A percentile compares a stretch with the other conserved stretches of the same genome.
Conservation (phyloP, 2,797 vertebrate genomes). For the Carcharodon carcharias region DNA sequence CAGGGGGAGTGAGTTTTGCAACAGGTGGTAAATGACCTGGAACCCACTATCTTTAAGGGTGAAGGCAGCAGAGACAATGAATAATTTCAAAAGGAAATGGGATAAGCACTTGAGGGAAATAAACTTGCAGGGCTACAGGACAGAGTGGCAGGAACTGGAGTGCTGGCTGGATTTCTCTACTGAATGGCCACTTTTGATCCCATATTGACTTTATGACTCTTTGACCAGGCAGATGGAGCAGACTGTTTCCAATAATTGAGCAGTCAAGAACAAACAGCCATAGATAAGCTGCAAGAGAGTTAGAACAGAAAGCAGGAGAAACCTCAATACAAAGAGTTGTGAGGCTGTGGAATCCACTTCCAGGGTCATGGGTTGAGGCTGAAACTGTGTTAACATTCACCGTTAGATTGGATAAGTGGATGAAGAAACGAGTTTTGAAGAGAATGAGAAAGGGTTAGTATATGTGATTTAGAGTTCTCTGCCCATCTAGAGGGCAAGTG, state of each 20-base stretch:
- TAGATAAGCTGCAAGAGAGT: background rate
- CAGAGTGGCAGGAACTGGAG: too few relatives aligned
- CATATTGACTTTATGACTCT: too few relatives aligned
- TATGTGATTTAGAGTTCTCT: background rate
- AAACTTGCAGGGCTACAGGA: too few relatives aligned
- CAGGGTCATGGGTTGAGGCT: background rate
- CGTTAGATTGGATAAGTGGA: background rate
- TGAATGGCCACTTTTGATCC: too few relatives aligned
- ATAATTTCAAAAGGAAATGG: too few relatives aligned
- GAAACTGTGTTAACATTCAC: background rate
- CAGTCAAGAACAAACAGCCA: background rate
- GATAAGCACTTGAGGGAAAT: too few relatives aligned
- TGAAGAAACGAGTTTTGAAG: background rate
- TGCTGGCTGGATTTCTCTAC: too few relatives aligned
- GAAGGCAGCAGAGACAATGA: too few relatives aligned
- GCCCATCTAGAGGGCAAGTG: background rate
- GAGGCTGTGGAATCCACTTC: background rate
- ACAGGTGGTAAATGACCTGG: too few relatives aligned
- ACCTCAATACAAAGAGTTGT: background rate
- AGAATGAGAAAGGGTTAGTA: background rate
- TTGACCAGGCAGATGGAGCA: background rate
- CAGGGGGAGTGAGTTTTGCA: too few relatives aligned
- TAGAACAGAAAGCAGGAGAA: background rate
- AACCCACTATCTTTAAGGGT: too few relatives aligned
- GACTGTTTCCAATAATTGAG: background rate